A percentile compares a stretch with the other conserved stretches of the same genome.
Evolutionary conservation across 92 coral and sea anemone genomes (phyloP).

Genomic region (Epizoanthus scotinus): DNA sequence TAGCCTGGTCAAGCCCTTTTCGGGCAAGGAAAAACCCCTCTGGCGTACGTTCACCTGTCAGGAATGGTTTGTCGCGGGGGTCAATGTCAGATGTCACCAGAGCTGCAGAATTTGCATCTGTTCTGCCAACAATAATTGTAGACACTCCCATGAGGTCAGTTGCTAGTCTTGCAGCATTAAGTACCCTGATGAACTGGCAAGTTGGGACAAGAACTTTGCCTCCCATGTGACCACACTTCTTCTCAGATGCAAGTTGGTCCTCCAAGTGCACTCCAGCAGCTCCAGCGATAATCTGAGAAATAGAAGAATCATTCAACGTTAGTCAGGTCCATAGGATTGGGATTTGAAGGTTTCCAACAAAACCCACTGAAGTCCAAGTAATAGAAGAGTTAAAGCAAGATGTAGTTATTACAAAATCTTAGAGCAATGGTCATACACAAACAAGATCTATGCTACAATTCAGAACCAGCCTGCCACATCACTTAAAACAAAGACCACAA

Average conservation of each 20-base stretch:
- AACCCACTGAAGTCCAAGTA: too few species aligned
- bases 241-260: constrained; percentile 98
- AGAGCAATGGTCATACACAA: too few species aligned
- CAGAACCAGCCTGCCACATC: too few species aligned
- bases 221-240: constrained; percentile 99
- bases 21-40: constrained; percentile 90
- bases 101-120: constrained; percentile 96
- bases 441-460: too few species aligned
- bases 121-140: constrained; percentile 90
- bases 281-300: constrained; percentile 84
- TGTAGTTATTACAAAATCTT: too few species aligned
- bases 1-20: constrained; percentile 92
- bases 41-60: constrained; percentile 95
- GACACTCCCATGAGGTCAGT: constrained; percentile 89
- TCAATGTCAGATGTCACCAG: constrained; percentile 95
- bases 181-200: constrained; percentile 87
- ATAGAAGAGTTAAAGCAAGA: too few species aligned
- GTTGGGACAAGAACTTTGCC: constrained; percentile 97
- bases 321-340: too few species aligned
- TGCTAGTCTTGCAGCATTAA: constrained; percentile 97
- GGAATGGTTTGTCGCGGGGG: constrained; percentile 89
- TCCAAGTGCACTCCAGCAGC: constrained; percentile 97
- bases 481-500: too few species aligned
- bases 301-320: not conserved
- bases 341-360: too few species aligned